Conservation (phyloP, 2,113 vertebrate genomes). For the Plectropomus leopardus region DNA sequence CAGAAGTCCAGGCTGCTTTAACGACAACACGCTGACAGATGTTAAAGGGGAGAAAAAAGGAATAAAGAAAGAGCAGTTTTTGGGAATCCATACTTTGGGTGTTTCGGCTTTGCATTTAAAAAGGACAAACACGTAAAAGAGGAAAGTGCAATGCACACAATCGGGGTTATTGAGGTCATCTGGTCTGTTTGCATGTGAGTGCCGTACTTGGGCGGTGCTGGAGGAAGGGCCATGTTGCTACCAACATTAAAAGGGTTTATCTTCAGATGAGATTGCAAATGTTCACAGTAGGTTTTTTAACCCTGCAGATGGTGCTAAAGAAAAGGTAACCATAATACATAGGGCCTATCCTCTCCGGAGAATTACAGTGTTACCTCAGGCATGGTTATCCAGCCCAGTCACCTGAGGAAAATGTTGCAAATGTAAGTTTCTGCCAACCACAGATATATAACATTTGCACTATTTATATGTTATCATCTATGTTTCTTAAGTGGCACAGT, state of each 20-base stretch:
- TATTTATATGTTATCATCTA: too few relatives aligned
- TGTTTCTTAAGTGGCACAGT: too few relatives aligned
- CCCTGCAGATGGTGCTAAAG: neutral
- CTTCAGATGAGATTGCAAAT: constrained; percentile 1
- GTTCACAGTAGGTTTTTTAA: neutral
- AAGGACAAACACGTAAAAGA: neutral
- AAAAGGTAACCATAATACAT: neutral
- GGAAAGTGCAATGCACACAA: neutral
- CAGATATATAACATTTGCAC: too few relatives aligned
- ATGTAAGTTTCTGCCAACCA: too few relatives aligned
- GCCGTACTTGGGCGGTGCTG: neutral
- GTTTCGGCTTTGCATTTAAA: neutral
- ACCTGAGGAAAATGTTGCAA: too few relatives aligned
- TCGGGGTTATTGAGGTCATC: constrained; percentile 11
- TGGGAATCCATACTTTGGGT: constrained; percentile 7
- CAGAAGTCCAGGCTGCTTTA: constrained; percentile 6
- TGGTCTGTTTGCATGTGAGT: neutral
- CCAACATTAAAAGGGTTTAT: neutral
- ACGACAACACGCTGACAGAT: constrained; percentile 14
- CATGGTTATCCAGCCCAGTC: neutral
- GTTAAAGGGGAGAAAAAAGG: neutral
- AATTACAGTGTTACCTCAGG: neutral
- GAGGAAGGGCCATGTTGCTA: neutral
- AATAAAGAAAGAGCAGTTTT: neutral
- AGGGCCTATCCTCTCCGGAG: neutral